phyloP scores from a whole-genome alignment of 2,888 invertebrate genomes.

The Peribatodes rhomboidaria region DNA sequence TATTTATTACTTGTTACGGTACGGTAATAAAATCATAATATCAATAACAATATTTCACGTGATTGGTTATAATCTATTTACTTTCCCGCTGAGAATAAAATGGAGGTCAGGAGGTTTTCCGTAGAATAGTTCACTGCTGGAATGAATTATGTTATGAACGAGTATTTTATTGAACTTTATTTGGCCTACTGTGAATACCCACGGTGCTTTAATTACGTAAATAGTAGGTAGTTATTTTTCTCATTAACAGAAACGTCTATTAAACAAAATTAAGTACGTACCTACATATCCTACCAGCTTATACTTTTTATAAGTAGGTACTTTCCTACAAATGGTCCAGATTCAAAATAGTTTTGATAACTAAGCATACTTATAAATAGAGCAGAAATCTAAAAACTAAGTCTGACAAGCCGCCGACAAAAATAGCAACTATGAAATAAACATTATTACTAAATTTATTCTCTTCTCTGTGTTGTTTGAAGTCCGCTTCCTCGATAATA shows the following conservation, averaged over 20 bases:
- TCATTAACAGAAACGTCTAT: background rate
- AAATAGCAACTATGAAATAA: conserved; percentile 33
- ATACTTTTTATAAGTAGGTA: background rate
- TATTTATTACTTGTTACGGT: conserved; percentile 44
- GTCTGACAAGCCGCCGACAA: background rate
- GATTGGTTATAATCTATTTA: conserved; percentile 41
- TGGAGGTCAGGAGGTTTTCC: conserved; percentile 40
- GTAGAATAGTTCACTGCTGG: conserved; percentile 33
- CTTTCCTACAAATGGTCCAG: too few species aligned
- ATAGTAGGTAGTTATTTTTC: background rate
- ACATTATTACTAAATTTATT: conserved; percentile 31
- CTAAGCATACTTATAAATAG: background rate
- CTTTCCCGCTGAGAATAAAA: conserved; percentile 43
- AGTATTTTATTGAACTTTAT: conserved; percentile 37
- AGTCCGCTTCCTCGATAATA: conserved; percentile 41
- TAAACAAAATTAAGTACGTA: background rate
- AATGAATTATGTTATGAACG: conserved; percentile 21
- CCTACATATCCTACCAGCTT: too few species aligned
- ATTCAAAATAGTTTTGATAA: too few species aligned
- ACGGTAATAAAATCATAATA: conserved; percentile 45
- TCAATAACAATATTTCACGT: conserved; percentile 47
- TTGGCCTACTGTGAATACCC: conserved; percentile 15
- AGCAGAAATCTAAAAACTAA: background rate
- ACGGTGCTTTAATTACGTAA: conserved; percentile 6
- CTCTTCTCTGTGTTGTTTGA: conserved; percentile 40